A percentile compares a stretch with the other conserved stretches of the same genome.
Evolutionary conservation across 1,140 invertebrate genomes (phyloP).

Genomic region (Drosophila tsacasi): DNA sequence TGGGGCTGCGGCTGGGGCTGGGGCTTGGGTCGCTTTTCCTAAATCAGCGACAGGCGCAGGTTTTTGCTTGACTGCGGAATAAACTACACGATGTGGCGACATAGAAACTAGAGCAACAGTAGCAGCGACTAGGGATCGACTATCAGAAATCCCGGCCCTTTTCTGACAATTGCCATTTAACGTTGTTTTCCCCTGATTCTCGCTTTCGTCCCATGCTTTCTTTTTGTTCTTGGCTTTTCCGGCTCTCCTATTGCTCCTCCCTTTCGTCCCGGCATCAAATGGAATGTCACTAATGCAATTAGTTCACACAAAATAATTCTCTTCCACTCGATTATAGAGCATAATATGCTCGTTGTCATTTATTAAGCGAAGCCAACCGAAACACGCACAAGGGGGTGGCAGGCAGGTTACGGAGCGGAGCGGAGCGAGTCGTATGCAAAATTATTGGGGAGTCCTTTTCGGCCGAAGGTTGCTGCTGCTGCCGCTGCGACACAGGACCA

Average conservation of each 20-base stretch:
- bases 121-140: conserved; percentile 44
- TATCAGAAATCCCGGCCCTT: conserved; percentile 43
- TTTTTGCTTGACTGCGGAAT: conserved; percentile 74
- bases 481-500: conserved; percentile 65
- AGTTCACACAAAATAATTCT: conserved; percentile 84
- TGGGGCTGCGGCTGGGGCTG: conserved; percentile 30
- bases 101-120: conserved; percentile 44
- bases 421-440: conserved; percentile 61
- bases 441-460: conserved; percentile 16
- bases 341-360: conserved; percentile 80
- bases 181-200: conserved; percentile 45
- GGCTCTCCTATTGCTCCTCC: conserved; percentile 14
- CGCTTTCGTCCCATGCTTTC: conserved; percentile 2
- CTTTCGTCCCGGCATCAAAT: conserved; percentile 60
- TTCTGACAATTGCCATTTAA: conserved; percentile 79
- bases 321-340: conserved; percentile 81
- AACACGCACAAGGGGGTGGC: conserved; percentile 20
- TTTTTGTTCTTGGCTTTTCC: background rate
- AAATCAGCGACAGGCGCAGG: conserved; percentile 72
- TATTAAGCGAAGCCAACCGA: conserved; percentile 50
- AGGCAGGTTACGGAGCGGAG: conserved; percentile 13
- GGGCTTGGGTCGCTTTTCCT: conserved; percentile 53
- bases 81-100: conserved; percentile 55
- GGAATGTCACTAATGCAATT: conserved; percentile 85
- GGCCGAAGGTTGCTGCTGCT: conserved; percentile 25